A percentile compares a stretch with the other conserved stretches of the same genome.
phyloP scores from a whole-genome alignment of 2,888 invertebrate genomes.

The Abrostola tripartita region DNA sequence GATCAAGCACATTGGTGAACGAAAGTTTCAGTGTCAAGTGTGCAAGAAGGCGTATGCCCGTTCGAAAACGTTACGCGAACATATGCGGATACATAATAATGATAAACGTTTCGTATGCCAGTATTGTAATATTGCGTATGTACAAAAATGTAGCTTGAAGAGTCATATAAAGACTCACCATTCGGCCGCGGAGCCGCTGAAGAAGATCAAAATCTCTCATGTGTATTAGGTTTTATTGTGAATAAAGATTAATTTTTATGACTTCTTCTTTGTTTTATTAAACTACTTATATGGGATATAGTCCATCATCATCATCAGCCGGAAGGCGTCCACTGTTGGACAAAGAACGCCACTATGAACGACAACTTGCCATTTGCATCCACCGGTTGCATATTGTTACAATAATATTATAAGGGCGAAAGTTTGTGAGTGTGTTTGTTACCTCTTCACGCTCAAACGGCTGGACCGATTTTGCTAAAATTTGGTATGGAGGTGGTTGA shows the following conservation, averaged over 20 bases:
- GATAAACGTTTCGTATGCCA: slow-evolving; percentile 83
- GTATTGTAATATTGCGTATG: slow-evolving; percentile 76
- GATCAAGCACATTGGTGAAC: slow-evolving; percentile 73
- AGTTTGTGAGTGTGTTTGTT: no score
- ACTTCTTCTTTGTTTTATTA: not conserved
- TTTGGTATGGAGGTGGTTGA: no score
- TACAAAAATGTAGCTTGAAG: slow-evolving; percentile 81
- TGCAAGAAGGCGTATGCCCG: slow-evolving; percentile 82
- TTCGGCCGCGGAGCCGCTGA: slow-evolving; percentile 65
- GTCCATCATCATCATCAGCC: no score
- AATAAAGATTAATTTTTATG: not conserved
- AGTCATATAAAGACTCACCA: slow-evolving; percentile 80
- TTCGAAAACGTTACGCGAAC: slow-evolving; percentile 73
- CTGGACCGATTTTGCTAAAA: no score
- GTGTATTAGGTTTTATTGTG: slow-evolving; percentile 18
- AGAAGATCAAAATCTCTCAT: slow-evolving; percentile 43
- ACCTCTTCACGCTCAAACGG: no score
- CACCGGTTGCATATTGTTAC: no score
- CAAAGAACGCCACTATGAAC: no score
- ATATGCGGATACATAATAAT: slow-evolving; percentile 80
- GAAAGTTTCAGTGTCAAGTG: slow-evolving; percentile 77
- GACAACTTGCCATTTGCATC: no score
- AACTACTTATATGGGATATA: no score
- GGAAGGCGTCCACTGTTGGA: no score
- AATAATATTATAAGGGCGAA: no score